Percentiles rank a stretch among this genome's conserved stretches.
Evolutionary conservation across 2,888 invertebrate genomes (phyloP).

Genomic region (Cancer borealis): DNA sequence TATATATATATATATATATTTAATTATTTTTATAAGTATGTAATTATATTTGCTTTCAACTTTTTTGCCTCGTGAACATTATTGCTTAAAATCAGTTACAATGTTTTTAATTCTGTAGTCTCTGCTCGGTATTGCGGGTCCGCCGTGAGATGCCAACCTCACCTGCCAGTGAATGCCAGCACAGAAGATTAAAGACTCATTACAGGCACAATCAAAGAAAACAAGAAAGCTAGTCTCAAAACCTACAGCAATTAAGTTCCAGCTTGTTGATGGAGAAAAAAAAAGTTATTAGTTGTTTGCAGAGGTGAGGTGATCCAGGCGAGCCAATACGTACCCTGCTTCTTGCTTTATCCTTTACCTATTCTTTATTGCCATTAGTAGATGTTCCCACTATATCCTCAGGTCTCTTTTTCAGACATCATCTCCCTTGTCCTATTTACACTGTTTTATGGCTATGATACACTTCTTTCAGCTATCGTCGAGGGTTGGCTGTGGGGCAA

Average conservation of each 20-base stretch:
- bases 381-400: background rate
- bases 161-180: background rate
- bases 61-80: no score
- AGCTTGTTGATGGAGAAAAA: background rate
- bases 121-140: background rate
- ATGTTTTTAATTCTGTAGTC: background rate
- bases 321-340: constrained; percentile 10
- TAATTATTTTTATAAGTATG: no score
- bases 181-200: constrained; percentile 21
- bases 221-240: constrained; percentile 18
- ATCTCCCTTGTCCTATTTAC: background rate
- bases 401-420: background rate
- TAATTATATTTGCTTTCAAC: no score
- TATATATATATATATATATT: no score
- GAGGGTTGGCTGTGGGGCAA: background rate
- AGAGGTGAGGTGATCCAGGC: background rate
- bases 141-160: background rate
- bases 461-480: background rate
- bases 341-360: background rate
- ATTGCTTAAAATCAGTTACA: background rate
- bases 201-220: constrained; percentile 13
- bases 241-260: constrained; percentile 20
- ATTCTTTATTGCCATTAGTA: background rate
- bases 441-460: background rate
- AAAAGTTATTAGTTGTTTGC: background rate